Conservation (phyloP, 2,888 invertebrate species). For the Cyrtodaria siliqua region DNA sequence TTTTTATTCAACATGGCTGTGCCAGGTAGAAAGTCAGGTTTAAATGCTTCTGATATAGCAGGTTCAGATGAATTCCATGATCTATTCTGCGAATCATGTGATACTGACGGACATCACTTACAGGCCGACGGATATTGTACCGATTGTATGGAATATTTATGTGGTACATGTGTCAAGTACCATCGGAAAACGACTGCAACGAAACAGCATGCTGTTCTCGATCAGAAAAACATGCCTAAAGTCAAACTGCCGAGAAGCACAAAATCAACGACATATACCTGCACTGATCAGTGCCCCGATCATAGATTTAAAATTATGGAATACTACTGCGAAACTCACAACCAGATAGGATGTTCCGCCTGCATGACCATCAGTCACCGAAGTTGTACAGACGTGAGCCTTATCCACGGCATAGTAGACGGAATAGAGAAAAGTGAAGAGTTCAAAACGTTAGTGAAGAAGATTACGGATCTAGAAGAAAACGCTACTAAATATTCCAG, state of each 20-base stretch:
- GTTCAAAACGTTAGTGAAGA: too few species aligned
- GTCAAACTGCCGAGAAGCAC: neutral
- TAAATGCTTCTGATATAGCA: too few species aligned
- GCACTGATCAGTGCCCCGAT: constrained; percentile 1
- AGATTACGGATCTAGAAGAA: too few species aligned
- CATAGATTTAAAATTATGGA: constrained; percentile 9
- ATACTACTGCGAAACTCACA: constrained; percentile 20
- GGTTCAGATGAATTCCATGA: too few species aligned
- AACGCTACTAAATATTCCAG: too few species aligned
- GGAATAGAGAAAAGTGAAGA: too few species aligned
- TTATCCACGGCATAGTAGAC: too few species aligned
- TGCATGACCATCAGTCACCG: constrained; percentile 17
- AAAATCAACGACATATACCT: neutral
- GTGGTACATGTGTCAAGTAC: neutral
- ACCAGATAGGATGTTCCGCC: constrained; percentile 11
- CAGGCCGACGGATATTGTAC: constrained; percentile 4
- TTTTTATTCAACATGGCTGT: too few species aligned
- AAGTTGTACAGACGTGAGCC: neutral
- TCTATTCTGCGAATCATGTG: neutral
- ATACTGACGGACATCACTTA: neutral
- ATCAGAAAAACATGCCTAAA: neutral
- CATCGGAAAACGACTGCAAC: neutral
- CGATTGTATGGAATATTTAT: constrained; percentile 1
- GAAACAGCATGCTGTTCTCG: neutral
- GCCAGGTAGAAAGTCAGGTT: too few species aligned